Evolutionary conservation across 2,888 invertebrate species (phyloP).

Genomic region (Lottia gigantea): DNA sequence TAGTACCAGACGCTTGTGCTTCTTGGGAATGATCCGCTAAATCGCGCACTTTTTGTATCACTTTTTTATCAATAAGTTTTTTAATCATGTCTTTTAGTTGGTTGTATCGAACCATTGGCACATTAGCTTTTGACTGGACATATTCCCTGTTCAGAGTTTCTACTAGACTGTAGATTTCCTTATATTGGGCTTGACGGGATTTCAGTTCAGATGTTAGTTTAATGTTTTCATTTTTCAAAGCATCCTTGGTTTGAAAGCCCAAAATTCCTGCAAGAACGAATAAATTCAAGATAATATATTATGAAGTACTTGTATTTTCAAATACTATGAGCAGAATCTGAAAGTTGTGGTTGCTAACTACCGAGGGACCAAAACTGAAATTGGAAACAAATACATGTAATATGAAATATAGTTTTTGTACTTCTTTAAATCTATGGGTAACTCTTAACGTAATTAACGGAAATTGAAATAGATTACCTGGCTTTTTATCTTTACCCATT

Average conservation of each 20-base stretch:
- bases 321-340: too few relatives aligned
- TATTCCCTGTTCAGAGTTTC: slow-evolving; percentile 25
- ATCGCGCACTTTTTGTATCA: slow-evolving; percentile 1
- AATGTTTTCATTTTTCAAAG: slow-evolving; percentile 18
- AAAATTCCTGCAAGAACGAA: background rate
- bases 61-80: slow-evolving; percentile 10
- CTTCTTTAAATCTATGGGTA: too few relatives aligned
- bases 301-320: too few relatives aligned
- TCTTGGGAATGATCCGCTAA: background rate
- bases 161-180: slow-evolving; percentile 16
- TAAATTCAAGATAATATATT: too few relatives aligned
- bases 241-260: slow-evolving; percentile 17
- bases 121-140: slow-evolving; percentile 26
- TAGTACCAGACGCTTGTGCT: slow-evolving; percentile 6
- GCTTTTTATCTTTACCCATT: slow-evolving; percentile 4
- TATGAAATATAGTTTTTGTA: too few relatives aligned
- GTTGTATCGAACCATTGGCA: slow-evolving; percentile 25
- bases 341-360: too few relatives aligned
- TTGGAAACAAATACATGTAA: too few relatives aligned
- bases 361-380: too few relatives aligned
- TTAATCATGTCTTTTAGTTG: slow-evolving; percentile 31
- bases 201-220: slow-evolving; percentile 11
- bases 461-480: background rate
- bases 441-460: too few relatives aligned
- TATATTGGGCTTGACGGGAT: slow-evolving; percentile 14